Conservation (phyloP, 2,888 invertebrate genomes). For the Noctua fimbriata region DNA sequence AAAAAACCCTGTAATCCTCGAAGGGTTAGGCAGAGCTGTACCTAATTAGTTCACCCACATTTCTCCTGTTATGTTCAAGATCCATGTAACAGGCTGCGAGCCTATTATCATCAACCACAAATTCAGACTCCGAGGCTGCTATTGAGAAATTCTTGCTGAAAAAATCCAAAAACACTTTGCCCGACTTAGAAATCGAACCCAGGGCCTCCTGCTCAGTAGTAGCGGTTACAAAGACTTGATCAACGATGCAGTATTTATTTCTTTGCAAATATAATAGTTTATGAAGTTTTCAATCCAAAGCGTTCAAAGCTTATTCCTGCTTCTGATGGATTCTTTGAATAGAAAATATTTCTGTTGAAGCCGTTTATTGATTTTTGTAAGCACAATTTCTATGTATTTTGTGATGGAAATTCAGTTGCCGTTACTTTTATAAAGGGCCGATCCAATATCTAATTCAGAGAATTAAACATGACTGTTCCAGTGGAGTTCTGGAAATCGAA, state of each 20-base stretch:
- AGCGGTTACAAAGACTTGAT: neutral
- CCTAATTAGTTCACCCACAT: neutral
- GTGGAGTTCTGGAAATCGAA: neutral
- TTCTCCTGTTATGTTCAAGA: neutral
- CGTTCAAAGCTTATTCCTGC: neutral
- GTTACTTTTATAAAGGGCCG: neutral
- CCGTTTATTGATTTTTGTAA: conserved; percentile 15
- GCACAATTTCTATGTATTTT: no score
- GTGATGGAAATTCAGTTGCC: neutral
- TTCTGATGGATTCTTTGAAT: neutral
- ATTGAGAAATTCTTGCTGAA: neutral
- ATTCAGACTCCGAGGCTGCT: neutral
- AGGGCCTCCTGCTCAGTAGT: neutral
- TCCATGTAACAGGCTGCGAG: no score
- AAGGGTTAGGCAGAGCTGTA: neutral
- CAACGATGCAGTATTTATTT: neutral
- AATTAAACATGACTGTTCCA: neutral
- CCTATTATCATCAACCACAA: neutral
- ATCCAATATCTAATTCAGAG: neutral
- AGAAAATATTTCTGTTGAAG: conserved; percentile 10
- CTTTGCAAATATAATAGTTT: neutral
- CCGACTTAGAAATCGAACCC: neutral
- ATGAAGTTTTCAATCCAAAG: neutral
- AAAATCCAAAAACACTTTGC: neutral
- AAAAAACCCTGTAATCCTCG: neutral